These are phyloP conservation scores for Podarcis raffonei DNA, from an alignment of 2,113 vertebrate species.

Conservation along the genomic window DNA sequence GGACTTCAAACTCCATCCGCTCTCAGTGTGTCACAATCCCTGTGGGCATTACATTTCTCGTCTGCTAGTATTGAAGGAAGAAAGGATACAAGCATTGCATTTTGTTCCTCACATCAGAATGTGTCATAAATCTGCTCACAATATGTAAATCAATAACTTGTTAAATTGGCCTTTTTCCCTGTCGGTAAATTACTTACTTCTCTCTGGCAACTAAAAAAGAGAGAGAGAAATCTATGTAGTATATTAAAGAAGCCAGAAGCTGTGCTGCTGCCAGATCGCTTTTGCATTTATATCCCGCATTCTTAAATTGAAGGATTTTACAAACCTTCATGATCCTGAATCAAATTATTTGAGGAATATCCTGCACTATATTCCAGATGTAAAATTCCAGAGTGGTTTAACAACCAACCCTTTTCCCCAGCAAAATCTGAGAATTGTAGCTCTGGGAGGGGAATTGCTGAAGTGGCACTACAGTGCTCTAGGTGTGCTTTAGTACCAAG, in stretches of 20 bases:
- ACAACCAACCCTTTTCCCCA: too few species aligned
- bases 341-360: too few species aligned
- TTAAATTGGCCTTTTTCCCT: slow-evolving; percentile 1
- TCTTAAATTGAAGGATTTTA: neutral
- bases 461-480: too few species aligned
- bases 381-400: too few species aligned
- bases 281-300: neutral
- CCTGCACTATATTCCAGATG: neutral
- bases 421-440: too few species aligned
- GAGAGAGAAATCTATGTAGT: neutral
- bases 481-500: too few species aligned
- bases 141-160: slow-evolving; percentile 34
- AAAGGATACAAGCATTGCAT: neutral
- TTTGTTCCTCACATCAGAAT: neutral
- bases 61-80: neutral
- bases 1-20: neutral
- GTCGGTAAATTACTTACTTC: slow-evolving; percentile 12
- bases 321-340: neutral
- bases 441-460: too few species aligned
- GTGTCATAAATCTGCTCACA: slow-evolving; percentile 22
- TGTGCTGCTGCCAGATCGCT: neutral
- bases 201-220: neutral
- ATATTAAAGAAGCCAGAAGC: neutral
- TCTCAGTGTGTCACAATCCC: neutral
- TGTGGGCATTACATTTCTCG: neutral